These are phyloP conservation scores for Ceuthmochares aereus DNA, from an alignment of 2,113 vertebrate genomes.

Conservation along the genomic window DNA sequence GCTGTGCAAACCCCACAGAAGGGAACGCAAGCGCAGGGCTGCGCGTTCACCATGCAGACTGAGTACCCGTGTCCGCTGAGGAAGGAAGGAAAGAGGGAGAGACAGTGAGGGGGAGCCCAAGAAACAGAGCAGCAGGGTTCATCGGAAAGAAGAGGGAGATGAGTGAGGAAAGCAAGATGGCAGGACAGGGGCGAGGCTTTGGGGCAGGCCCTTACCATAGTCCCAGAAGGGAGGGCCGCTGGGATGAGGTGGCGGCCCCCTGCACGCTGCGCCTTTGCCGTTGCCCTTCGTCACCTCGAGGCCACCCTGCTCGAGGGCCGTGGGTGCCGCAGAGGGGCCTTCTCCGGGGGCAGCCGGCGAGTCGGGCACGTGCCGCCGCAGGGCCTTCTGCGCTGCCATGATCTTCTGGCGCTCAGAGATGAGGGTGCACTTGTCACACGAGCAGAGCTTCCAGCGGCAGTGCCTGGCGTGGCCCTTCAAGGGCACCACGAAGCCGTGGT, in stretches of 20 bases:
- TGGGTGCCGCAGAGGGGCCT: rapidly evolving
- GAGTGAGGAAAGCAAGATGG: not conserved
- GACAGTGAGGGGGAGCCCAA: not conserved
- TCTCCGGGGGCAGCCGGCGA: not conserved
- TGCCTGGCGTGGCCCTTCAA: conserved; percentile 83
- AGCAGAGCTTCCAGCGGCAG: conserved; percentile 82
- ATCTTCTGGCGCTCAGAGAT: conserved; percentile 84
- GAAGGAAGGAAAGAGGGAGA: not conserved
- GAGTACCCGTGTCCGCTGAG: not conserved
- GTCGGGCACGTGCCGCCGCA: conserved; percentile 60
- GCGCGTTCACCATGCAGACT: rapidly evolving
- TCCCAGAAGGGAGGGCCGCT: conserved; percentile 37
- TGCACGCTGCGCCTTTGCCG: not conserved
- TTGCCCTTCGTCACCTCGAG: not conserved
- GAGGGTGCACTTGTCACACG: conserved; percentile 83
- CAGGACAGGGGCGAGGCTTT: not conserved
- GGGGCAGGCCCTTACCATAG: conserved; percentile 42
- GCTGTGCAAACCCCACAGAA: not conserved
- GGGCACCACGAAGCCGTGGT: conserved; percentile 83
- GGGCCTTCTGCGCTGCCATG: conserved; percentile 79
- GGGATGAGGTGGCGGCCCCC: not conserved
- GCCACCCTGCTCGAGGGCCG: not conserved
- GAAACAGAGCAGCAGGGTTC: not conserved
- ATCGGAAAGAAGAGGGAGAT: not conserved
- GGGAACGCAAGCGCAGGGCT: not conserved